A percentile compares a stretch with the other conserved stretches of the same genome.
Conservation (phyloP, 1,140 invertebrate species). For the Vanessa atalanta region DNA sequence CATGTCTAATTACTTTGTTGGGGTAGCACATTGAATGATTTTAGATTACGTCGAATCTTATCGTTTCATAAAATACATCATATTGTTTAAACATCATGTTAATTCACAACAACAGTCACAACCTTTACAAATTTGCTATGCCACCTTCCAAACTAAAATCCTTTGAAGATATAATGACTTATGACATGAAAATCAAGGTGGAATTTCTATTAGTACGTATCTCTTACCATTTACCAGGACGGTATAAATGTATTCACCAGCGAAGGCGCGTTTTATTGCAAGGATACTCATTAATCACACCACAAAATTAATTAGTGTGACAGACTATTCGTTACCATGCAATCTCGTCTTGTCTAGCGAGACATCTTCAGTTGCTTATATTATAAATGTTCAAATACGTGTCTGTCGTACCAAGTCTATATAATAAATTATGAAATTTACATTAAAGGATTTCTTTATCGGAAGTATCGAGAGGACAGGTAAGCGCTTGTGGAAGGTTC, state of each 20-base stretch:
- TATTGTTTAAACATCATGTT: too few species aligned
- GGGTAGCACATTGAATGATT: background rate
- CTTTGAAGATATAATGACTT: background rate
- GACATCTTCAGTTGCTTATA: background rate
- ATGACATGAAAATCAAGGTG: background rate
- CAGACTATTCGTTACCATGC: too few species aligned
- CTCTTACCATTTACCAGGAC: too few species aligned
- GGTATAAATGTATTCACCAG: background rate
- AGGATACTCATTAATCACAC: background rate
- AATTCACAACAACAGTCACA: background rate
- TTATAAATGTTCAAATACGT: too few species aligned
- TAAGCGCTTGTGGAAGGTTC: too few species aligned
- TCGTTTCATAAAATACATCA: background rate
- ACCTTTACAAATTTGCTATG: slow-evolving; percentile 2
- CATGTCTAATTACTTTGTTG: slow-evolving; percentile 3
- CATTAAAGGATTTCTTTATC: too few species aligned
- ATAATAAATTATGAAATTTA: too few species aligned
- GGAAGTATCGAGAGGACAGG: too few species aligned
- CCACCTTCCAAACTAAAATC: background rate
- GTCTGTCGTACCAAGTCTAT: too few species aligned
- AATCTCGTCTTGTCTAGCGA: background rate
- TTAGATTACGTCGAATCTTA: background rate
- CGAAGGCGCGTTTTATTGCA: background rate
- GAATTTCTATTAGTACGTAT: too few species aligned
- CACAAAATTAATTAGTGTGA: too few species aligned